Conservation (phyloP, 2,888 invertebrate species). For the Cosmopolites sordidus region DNA sequence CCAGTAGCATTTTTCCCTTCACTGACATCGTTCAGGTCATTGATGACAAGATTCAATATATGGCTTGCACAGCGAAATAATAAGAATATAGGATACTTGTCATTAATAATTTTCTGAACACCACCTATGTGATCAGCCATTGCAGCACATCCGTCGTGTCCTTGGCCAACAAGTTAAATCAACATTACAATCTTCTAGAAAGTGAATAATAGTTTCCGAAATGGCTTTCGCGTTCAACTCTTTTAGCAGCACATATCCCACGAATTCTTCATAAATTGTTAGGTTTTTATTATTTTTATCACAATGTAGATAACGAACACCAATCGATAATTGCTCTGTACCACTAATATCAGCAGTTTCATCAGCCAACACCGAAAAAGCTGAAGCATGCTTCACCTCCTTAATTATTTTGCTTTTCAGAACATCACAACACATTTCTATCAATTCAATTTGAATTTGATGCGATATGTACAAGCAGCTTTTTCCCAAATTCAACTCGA, state of each 20-base stretch:
- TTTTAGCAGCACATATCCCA: neutral
- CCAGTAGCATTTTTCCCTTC: too few relatives aligned
- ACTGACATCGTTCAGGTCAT: neutral
- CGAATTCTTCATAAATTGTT: neutral
- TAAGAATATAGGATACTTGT: neutral
- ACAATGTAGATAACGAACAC: neutral
- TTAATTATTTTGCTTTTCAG: neutral
- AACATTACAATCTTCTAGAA: neutral
- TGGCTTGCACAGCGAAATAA: constrained; percentile 1
- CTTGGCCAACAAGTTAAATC: constrained; percentile 2
- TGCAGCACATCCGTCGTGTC: constrained; percentile 7
- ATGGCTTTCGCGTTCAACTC: neutral
- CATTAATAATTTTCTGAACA: constrained; percentile 5
- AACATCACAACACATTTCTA: neutral
- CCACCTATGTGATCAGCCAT: constrained; percentile 6
- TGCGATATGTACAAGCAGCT: neutral
- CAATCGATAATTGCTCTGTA: neutral
- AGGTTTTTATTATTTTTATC: too few relatives aligned
- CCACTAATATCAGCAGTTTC: neutral
- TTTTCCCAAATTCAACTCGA: too few relatives aligned
- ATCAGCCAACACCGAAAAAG: neutral
- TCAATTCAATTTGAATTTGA: neutral
- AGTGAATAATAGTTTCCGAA: neutral
- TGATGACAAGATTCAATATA: neutral
- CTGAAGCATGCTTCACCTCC: neutral